Conservation (phyloP, 2,113 vertebrate genomes). For the Diadophis punctatus region DNA sequence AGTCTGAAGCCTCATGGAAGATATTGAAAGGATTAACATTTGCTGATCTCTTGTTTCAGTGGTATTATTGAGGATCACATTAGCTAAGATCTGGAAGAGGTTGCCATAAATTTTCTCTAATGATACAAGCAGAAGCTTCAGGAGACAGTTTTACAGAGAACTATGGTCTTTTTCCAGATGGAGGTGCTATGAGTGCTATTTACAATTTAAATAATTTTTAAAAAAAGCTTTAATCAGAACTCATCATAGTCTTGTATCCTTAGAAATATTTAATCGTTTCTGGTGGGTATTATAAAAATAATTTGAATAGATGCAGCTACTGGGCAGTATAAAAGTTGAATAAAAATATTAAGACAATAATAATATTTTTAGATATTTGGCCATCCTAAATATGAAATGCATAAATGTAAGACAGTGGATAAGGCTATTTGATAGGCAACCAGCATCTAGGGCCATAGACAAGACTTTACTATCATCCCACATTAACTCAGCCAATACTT, state of each 20-base stretch:
- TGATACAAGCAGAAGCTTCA: not conserved
- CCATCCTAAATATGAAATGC: not conserved
- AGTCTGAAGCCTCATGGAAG: not conserved
- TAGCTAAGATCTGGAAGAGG: not conserved
- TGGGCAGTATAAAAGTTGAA: not conserved
- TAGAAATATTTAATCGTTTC: not conserved
- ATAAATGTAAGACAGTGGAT: not conserved
- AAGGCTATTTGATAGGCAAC: not conserved
- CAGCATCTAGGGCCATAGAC: no score
- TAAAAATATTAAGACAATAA: not conserved
- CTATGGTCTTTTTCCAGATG: not conserved
- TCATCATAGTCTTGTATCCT: not conserved
- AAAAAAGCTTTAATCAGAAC: not conserved
- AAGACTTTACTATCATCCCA: not conserved
- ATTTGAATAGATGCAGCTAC: not conserved
- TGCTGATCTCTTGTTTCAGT: not conserved
- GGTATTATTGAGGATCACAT: not conserved
- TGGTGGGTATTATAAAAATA: not conserved
- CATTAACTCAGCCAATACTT: not conserved
- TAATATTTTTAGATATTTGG: not conserved
- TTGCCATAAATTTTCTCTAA: not conserved
- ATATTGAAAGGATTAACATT: not conserved
- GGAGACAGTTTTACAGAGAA: not conserved
- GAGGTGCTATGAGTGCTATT: not conserved
- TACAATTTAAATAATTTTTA: not conserved